phyloP scores from a whole-genome alignment of 2,888 invertebrate genomes.

The Pyralis farinalis region DNA sequence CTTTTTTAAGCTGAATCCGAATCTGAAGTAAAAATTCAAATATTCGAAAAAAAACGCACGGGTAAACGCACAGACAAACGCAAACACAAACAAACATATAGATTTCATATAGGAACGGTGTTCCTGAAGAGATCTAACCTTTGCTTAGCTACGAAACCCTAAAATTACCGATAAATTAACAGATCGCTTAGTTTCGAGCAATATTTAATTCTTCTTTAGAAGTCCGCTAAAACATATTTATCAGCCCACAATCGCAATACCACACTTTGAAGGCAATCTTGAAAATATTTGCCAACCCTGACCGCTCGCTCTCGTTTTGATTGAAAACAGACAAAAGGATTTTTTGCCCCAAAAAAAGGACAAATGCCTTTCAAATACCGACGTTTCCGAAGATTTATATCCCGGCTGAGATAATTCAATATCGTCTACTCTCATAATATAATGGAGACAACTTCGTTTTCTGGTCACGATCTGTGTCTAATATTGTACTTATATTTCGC shows the following conservation, averaged over 20 bases:
- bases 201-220: too few species aligned
- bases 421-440: slow-evolving; percentile 46
- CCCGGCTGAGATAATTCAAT: slow-evolving; percentile 56
- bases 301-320: slow-evolving; percentile 36
- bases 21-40: too few species aligned
- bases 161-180: too few species aligned
- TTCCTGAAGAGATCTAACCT: too few species aligned
- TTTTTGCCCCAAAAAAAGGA: slow-evolving; percentile 51
- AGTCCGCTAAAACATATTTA: not conserved
- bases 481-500: too few species aligned
- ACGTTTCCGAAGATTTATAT: slow-evolving; percentile 47
- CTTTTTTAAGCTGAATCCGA: too few species aligned
- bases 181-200: too few species aligned
- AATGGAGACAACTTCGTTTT: slow-evolving; percentile 43
- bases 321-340: slow-evolving; percentile 64
- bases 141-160: too few species aligned
- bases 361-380: slow-evolving; percentile 59
- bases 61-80: too few species aligned
- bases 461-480: slow-evolving; percentile 25
- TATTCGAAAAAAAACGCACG: too few species aligned
- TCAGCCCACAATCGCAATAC: not conserved
- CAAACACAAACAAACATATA: too few species aligned
- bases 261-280: slow-evolving; percentile 4
- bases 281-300: slow-evolving; percentile 26
- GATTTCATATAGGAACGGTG: too few species aligned